Base-by-base conservation (phyloP, 1,140 invertebrate genomes). In the Drosophila teissieri region DNA sequence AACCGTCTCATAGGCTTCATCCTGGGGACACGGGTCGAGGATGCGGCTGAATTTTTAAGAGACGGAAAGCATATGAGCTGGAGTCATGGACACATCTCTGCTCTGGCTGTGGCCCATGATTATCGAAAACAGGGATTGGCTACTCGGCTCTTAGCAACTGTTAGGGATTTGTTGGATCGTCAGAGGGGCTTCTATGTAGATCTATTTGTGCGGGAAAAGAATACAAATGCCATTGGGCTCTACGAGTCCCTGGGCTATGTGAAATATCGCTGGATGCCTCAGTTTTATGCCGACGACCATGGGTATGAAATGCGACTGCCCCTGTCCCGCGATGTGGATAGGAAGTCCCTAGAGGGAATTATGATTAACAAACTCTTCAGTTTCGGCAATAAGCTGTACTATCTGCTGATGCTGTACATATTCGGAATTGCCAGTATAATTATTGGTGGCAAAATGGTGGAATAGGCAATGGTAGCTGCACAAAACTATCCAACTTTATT, bases 221-320 rank as follows among this genome's bases (percentile, higher is more conserved):
- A 82, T 31, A 2, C 8, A 1, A 14, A 10, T 8, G 80, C 80
- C 14, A 61, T 83, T 0, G 34, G n/a, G 4, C 53, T 82, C 1
- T 82, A 82, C 27, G 17, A 78, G 19, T 39, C 54, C 1, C 15
- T 82, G 62, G 80, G 80, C 2, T 82, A 60, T 34, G 51, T 64
- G 0, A 74, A 74, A 45, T 78, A 48, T n/a, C 31, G 46, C 2
- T 53, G 60, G 44, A 22, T 74, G n/a, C 42, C 62, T 0, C 10
- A 39, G 11, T 80, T 45, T 46, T 81, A 86, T 17, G 17, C 10
- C 0, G 12, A 65, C n/a, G 82, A 85, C 7, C 24, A 67, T 44
- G 82, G 78, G 14, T 86, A 70, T 11, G 64, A 86, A 5, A 78
- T 85, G 78, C 53, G 82, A 3, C 3, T 74, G 49, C 82, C 82